Evolutionary conservation across 2,888 invertebrate genomes (phyloP), one percentile per base, ranked within the genome.

Genomic region (Pasiphila rectangulata): DNA sequence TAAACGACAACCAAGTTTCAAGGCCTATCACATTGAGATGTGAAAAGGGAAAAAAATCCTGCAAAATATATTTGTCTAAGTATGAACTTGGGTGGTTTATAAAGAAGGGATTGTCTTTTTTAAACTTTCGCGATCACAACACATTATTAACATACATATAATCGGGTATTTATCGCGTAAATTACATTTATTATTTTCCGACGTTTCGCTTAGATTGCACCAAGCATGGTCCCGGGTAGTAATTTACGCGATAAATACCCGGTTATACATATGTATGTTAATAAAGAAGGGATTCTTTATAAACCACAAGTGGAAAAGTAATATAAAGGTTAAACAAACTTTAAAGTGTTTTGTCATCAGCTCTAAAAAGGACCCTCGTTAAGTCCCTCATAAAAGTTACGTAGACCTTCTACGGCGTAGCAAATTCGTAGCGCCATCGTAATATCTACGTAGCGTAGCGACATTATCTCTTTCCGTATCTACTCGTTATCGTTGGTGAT

Each of bases 341-440:
- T 32, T 32, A 3, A 32, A 32, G 17, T 17, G 17, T 4, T 13
- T n/a, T 1, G 29, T 30, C 16, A 30, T 9, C 30, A 17, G 16
- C 13, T 3, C 27, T 7, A 7, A 25, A 27, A n/a, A n/a, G n/a
- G n/a, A n/a, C n/a, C 27, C 13, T 27, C 13, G 12, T 13, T 3
- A 13, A 13, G 13, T 27, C 27, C 13, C 27, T 21, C 6, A 4
- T 37, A 23, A 17, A 34, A 35, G 46, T 40, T 27, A 21, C 46
- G 51, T 51, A 46, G 43, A 37, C 15, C 29, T 16, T 40, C 47
- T 51, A 51, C 51, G 45, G 4, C 4, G 13, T 27, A 27, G 27
- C 29, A 32, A 16, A 34, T 17, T 32, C 37, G 49, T 50, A 49
- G 46, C 46, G 27, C 34, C 15, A n/a, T 27, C 46, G 46, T 40